Percentiles rank a stretch among this genome's conserved stretches.
phyloP scores from a whole-genome alignment of 1,140 invertebrate genomes.

The Drosophila parabipectinata region DNA sequence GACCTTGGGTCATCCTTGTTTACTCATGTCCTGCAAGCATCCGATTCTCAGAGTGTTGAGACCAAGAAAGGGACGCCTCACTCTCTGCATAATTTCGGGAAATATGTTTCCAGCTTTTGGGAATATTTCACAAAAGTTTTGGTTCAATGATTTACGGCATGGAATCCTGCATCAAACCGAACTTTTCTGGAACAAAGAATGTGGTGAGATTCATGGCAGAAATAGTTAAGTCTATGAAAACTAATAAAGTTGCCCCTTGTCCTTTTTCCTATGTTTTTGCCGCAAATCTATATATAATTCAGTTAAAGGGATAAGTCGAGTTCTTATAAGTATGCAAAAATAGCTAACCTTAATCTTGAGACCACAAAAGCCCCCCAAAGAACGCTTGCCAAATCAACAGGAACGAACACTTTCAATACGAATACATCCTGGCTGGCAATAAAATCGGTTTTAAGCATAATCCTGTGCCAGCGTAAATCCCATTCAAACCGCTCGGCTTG shows the following conservation, averaged over 20 bases:
- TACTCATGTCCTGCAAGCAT: slow-evolving; percentile 47
- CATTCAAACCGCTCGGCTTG: slow-evolving; percentile 51
- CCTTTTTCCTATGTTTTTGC: too few species aligned
- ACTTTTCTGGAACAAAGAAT: neutral
- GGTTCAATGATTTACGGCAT: slow-evolving; percentile 29
- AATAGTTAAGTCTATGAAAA: neutral
- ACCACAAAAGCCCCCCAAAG: neutral
- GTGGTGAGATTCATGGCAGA: neutral
- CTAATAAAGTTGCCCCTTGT: neutral
- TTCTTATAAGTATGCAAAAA: neutral
- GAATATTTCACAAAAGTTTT: slow-evolving; percentile 5
- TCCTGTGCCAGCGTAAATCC: slow-evolving; percentile 52
- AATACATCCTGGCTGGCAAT: slow-evolving; percentile 39
- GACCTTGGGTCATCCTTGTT: slow-evolving; percentile 44
- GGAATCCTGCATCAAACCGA: slow-evolving; percentile 1
- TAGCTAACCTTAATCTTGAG: slow-evolving; percentile 3
- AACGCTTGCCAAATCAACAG: slow-evolving; percentile 36
- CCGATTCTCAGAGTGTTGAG: slow-evolving; percentile 21
- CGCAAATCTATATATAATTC: neutral
- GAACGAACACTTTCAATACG: slow-evolving; percentile 10
- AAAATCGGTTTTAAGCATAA: slow-evolving; percentile 49
- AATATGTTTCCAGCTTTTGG: slow-evolving; percentile 13
- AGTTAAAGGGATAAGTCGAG: neutral
- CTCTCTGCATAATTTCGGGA: slow-evolving; percentile 41
- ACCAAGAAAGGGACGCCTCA: slow-evolving; percentile 7